Conservation (phyloP, 92 coral and sea anemone species). For the Ricordea florida region DNA sequence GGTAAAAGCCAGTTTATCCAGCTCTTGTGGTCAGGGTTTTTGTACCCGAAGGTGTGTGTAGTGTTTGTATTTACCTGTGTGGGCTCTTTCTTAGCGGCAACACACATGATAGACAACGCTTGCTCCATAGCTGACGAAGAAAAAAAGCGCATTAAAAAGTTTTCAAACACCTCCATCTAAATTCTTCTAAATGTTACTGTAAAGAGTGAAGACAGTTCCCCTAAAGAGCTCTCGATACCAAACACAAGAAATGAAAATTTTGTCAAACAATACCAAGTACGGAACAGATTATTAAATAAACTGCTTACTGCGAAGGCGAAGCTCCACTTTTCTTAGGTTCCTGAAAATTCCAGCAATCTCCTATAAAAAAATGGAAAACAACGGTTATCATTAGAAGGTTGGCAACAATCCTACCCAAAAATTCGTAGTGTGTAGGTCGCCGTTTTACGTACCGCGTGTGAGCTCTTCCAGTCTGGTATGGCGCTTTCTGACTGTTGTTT, state of each 20-base stretch:
- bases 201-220: no score
- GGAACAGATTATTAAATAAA: background rate
- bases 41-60: no score
- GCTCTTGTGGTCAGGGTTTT: no score
- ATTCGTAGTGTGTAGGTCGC: no score
- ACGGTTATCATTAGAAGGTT: background rate
- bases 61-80: constrained; percentile 25
- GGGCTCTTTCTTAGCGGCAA: constrained; percentile 25
- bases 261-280: no score
- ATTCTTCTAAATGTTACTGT: no score
- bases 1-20: no score
- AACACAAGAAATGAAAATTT: no score
- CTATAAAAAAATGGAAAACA: constrained; percentile 32
- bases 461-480: constrained; percentile 91
- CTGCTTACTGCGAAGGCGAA: constrained; percentile 90
- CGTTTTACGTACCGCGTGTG: constrained; percentile 76
- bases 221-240: no score
- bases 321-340: constrained; percentile 91
- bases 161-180: background rate
- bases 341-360: constrained; percentile 98
- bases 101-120: constrained; percentile 73
- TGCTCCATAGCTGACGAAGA: constrained; percentile 81
- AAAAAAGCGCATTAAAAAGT: background rate
- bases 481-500: constrained; percentile 64
- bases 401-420: no score